A percentile compares a stretch with the other conserved stretches of the same genome.
Evolutionary conservation across 2,888 invertebrate species (phyloP).

Genomic region (Lasioglossum leucozonium): DNA sequence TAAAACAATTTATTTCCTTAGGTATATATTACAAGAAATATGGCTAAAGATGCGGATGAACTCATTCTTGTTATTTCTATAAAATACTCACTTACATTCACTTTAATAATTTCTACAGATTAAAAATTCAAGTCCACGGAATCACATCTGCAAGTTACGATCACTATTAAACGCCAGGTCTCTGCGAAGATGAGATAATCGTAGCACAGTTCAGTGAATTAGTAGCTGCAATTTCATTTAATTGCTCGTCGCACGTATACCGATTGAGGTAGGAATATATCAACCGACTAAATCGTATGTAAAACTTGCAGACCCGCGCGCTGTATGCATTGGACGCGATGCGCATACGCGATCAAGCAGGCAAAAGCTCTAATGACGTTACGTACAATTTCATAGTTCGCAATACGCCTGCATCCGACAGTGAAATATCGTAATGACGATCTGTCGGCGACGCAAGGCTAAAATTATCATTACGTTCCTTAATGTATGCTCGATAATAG

Average conservation of each 20-base stretch:
- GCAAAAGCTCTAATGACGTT: background rate
- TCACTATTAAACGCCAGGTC: background rate
- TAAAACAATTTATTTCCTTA: no score
- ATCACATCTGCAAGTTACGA: no score
- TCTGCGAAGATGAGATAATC: background rate
- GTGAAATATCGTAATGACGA: conserved; percentile 49
- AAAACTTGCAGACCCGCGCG: background rate
- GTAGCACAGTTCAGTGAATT: background rate
- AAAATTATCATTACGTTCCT: conserved; percentile 23
- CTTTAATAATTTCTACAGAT: no score
- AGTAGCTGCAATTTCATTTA: background rate
- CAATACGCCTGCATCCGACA: conserved; percentile 49
- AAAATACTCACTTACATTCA: no score
- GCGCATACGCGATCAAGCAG: background rate
- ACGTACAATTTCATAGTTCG: conserved; percentile 15
- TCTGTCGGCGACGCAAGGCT: conserved; percentile 33
- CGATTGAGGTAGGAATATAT: background rate
- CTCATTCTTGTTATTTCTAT: no score
- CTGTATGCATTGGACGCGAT: background rate
- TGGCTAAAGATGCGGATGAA: no score
- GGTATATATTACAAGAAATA: no score
- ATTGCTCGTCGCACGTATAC: background rate
- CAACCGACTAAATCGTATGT: background rate
- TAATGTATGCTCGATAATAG: background rate
- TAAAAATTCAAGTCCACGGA: background rate